These are phyloP conservation scores for Cetoscarus ocellatus DNA, from an alignment of 2,797 vertebrate genomes.

Conservation along the genomic window DNA sequence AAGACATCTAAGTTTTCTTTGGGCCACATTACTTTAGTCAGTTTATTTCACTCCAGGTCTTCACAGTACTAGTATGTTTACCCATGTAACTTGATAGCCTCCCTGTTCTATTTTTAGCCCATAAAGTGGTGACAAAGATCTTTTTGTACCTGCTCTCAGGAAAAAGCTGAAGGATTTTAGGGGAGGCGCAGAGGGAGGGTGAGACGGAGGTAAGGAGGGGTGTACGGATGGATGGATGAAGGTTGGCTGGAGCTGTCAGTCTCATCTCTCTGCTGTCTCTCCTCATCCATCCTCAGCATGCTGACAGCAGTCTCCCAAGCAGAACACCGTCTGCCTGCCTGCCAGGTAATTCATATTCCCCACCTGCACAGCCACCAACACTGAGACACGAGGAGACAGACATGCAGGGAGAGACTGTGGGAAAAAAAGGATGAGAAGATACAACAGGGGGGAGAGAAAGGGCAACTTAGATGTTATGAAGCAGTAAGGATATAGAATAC, in stretches of 20 bases:
- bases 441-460: constrained; percentile 5
- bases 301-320: constrained; percentile 85
- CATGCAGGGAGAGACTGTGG: constrained; percentile 34
- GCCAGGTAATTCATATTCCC: constrained; percentile 87
- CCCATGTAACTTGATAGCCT: not conserved
- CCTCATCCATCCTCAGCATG: constrained; percentile 80
- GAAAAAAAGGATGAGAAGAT: constrained; percentile 23
- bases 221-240: constrained; percentile 69
- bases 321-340: constrained; percentile 81
- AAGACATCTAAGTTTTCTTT: no score
- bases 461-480: constrained; percentile 6
- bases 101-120: constrained; percentile 26
- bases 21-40: not conserved
- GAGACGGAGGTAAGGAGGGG: constrained; percentile 29
- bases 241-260: constrained; percentile 79
- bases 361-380: constrained; percentile 65
- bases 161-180: constrained; percentile 51
- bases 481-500: constrained; percentile 9
- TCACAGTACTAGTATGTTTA: not conserved
- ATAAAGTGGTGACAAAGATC: constrained; percentile 32
- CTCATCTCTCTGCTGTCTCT: constrained; percentile 79
- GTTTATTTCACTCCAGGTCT: not conserved
- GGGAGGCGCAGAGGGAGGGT: constrained; percentile 35
- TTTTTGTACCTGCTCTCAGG: constrained; percentile 38
- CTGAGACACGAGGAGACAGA: constrained; percentile 47